phyloP scores from a whole-genome alignment of 1,140 invertebrate genomes.

The Anadara kagoshimensis region DNA sequence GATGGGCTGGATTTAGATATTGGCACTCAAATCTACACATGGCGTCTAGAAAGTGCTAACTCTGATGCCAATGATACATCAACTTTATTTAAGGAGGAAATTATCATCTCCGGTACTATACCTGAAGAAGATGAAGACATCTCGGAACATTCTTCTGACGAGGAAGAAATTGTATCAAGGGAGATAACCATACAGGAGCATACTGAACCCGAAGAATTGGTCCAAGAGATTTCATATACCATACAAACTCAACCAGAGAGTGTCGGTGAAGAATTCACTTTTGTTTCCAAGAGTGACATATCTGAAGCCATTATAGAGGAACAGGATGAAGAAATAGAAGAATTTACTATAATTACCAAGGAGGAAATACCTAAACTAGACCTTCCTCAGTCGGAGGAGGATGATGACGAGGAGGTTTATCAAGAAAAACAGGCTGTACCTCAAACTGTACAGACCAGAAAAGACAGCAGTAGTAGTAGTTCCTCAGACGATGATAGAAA shows the following conservation, averaged over 20 bases:
- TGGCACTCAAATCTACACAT: slow-evolving; percentile 37
- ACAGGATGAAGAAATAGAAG: slow-evolving; percentile 28
- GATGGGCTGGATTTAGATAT: slow-evolving; percentile 13
- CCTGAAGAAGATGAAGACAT: slow-evolving; percentile 18
- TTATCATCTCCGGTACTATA: slow-evolving; percentile 18
- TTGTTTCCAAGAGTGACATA: slow-evolving; percentile 30
- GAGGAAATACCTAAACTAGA: slow-evolving; percentile 40
- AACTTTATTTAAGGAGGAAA: slow-evolving; percentile 45
- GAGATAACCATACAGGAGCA: too few species aligned
- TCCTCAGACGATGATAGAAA: slow-evolving; percentile 24
- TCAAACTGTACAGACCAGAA: background rate
- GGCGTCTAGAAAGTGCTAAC: slow-evolving; percentile 24
- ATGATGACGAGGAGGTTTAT: slow-evolving; percentile 24
- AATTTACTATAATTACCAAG: slow-evolving; percentile 39
- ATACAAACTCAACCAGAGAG: slow-evolving; percentile 10
- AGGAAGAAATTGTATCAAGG: too few species aligned
- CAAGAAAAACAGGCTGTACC: background rate
- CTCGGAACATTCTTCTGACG: too few species aligned
- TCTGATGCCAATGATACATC: slow-evolving; percentile 13
- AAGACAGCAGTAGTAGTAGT: slow-evolving; percentile 17
- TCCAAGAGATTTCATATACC: background rate
- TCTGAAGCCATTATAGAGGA: slow-evolving; percentile 13
- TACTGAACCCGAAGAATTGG: too few species aligned
- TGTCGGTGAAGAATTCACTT: slow-evolving; percentile 21
- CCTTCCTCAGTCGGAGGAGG: slow-evolving; percentile 25